Base-by-base conservation (phyloP, 2,797 vertebrate genomes). In the Sebastes reedi region DNA sequence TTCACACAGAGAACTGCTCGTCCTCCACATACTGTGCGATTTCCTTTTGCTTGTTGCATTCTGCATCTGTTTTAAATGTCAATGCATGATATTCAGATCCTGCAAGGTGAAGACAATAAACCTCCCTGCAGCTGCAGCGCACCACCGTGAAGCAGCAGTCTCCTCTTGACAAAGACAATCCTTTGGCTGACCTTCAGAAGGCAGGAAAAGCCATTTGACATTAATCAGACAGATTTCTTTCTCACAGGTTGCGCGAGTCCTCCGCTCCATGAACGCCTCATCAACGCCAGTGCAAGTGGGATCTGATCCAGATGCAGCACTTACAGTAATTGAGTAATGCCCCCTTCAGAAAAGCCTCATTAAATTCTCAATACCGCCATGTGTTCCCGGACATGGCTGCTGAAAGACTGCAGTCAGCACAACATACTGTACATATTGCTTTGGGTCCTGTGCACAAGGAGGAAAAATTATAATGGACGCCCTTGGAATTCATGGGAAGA, bases 311-410 rank as follows among this genome's bases (percentile, higher is more conserved):
- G 88, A 60, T n/a, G 62, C 87, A 78, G 91, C 93, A 94, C 91
- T 95, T 84, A 87, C 42, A 80, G 91, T 93, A 93, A 95, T 91
- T 93, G 90, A 90, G 66, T 81, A 87, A 81, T 65, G 88, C 80
- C 88, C 90, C 94, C 85, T 86, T 83, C 87, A 36, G 82, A 91
- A 91, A 90, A 82, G 86, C 87, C 88, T 95, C 93, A 94, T 95
- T 95, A 93, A 91, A 93, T 81, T 92, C 94, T 88, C 90, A 93
- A 91, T 81, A 90, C 54, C 30, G 46, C 84, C 42, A 27, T 34
- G 58, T 77, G 90, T 89, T 92, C 84, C 89, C 70, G 66, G 90
- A 88, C 78, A 86, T 79, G 66, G 85, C 88, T 84, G 88, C 81
- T 77, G 75, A 91, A 89, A 87, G 65, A 72, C 80, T 42, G 24